Evolutionary conservation across 2,797 vertebrate genomes (phyloP).

Genomic region (Acanthurus leucopareius): DNA sequence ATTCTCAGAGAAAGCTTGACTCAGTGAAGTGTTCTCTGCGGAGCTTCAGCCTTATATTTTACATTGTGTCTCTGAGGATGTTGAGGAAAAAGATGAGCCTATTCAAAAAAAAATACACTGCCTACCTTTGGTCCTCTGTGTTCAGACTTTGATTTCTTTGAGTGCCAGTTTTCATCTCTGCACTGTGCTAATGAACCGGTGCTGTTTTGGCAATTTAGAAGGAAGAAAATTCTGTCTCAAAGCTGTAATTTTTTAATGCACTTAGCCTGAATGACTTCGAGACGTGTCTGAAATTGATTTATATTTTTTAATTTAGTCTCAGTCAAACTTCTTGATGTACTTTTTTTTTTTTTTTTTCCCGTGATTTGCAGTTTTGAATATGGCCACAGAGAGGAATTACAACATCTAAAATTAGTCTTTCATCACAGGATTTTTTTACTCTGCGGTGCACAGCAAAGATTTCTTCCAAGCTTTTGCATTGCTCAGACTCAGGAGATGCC

Average conservation of each 20-base stretch:
- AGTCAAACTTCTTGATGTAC: neutral
- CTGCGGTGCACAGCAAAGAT: neutral
- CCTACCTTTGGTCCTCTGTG: slow-evolving; percentile 21
- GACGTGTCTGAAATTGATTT: slow-evolving; percentile 28
- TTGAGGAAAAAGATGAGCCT: neutral
- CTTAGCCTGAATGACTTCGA: slow-evolving; percentile 9
- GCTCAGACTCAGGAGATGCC: too few relatives aligned
- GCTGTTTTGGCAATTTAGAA: slow-evolving; percentile 9
- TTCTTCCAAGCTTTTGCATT: neutral
- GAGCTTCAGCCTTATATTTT: slow-evolving; percentile 19
- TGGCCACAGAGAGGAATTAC: neutral
- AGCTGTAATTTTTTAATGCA: slow-evolving; percentile 28
- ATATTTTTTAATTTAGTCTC: slow-evolving; percentile 31
- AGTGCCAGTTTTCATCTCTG: slow-evolving; percentile 39
- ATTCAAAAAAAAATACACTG: slow-evolving; percentile 25
- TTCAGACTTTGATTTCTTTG: slow-evolving; percentile 22
- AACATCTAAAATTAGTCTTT: slow-evolving; percentile 10
- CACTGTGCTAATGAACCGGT: slow-evolving; percentile 32
- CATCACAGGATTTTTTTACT: neutral
- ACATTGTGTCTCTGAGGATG: slow-evolving; percentile 12
- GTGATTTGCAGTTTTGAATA: neutral
- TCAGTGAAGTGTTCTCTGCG: slow-evolving; percentile 7
- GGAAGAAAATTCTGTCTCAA: slow-evolving; percentile 6
- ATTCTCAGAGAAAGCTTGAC: neutral
- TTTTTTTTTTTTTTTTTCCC: neutral